Percentiles rank a stretch among this genome's conserved stretches.
Conservation (phyloP, 1,140 invertebrate genomes). For the Diabrotica virgifera region DNA sequence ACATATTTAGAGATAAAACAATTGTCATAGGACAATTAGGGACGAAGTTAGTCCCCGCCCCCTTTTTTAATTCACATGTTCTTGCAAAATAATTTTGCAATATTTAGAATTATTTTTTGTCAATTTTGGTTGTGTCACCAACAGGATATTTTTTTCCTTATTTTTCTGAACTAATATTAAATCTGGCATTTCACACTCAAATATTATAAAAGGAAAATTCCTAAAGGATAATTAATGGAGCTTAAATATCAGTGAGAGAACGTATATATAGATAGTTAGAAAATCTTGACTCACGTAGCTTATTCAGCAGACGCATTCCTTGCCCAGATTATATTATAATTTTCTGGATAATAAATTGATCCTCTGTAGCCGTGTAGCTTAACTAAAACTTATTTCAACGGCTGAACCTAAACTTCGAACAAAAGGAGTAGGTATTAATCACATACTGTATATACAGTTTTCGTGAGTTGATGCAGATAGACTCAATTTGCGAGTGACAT, state of each 20-base stretch:
- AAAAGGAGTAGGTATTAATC: conserved; percentile 26
- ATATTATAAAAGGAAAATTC: neutral
- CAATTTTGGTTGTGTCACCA: no score
- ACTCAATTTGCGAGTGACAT: conserved; percentile 36
- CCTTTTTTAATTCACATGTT: no score
- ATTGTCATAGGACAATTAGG: no score
- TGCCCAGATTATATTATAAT: conserved; percentile 9
- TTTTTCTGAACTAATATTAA: no score
- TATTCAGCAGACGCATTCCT: neutral
- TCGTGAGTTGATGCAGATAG: conserved; percentile 20
- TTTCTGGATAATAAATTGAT: conserved; percentile 9
- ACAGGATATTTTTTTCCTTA: no score
- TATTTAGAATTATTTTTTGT: no score
- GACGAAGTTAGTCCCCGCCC: no score
- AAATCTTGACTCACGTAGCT: neutral
- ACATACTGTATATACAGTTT: conserved; percentile 9
- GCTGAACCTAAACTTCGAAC: conserved; percentile 7
- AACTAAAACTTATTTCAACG: conserved; percentile 3
- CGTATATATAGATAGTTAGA: neutral
- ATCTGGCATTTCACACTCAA: no score
- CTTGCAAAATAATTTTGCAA: no score
- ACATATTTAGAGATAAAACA: no score
- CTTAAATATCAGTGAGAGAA: neutral
- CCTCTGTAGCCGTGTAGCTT: no score
- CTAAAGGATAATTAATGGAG: neutral